A percentile compares a stretch with the other conserved stretches of the same genome.
Conservation (phyloP, 2,888 invertebrate species). For the Apodemia mormo region DNA sequence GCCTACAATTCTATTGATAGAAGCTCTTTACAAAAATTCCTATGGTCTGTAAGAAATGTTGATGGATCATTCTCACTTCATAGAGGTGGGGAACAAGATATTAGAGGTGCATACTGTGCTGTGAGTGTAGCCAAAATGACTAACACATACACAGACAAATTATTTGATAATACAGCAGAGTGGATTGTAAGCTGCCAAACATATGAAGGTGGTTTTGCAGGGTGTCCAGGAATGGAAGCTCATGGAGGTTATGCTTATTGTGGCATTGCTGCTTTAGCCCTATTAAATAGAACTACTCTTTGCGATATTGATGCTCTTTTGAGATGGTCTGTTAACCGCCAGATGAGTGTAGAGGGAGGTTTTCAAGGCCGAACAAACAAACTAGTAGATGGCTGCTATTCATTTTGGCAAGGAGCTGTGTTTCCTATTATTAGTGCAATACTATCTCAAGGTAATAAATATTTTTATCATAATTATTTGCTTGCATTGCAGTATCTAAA, state of each 20-base stretch:
- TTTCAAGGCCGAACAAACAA: conserved; percentile 99
- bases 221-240: conserved; percentile 94
- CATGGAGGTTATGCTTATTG: conserved; percentile 99
- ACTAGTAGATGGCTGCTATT: conserved; percentile 98
- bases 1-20: conserved; percentile 94
- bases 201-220: conserved; percentile 99
- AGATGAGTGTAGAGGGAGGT: conserved; percentile 97
- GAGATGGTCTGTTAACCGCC: conserved; percentile 94
- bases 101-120: conserved; percentile 98
- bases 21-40: conserved; percentile 86
- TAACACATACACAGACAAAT: conserved; percentile 86
- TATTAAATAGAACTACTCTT: conserved; percentile 88
- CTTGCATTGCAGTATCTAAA: conserved; percentile 1
- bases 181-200: conserved; percentile 98
- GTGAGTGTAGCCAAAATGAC: conserved; percentile 93
- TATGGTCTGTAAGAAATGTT: conserved; percentile 87
- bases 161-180: conserved; percentile 93
- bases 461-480: neutral
- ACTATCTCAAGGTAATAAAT: conserved; percentile 73
- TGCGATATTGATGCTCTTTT: conserved; percentile 89
- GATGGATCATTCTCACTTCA: conserved; percentile 97
- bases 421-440: conserved; percentile 93
- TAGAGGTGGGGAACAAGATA: conserved; percentile 95
- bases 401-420: conserved; percentile 98
- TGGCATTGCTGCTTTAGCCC: conserved; percentile 93